phyloP scores from a whole-genome alignment of 2,113 vertebrate genomes.

The Scophthalmus maximus region DNA sequence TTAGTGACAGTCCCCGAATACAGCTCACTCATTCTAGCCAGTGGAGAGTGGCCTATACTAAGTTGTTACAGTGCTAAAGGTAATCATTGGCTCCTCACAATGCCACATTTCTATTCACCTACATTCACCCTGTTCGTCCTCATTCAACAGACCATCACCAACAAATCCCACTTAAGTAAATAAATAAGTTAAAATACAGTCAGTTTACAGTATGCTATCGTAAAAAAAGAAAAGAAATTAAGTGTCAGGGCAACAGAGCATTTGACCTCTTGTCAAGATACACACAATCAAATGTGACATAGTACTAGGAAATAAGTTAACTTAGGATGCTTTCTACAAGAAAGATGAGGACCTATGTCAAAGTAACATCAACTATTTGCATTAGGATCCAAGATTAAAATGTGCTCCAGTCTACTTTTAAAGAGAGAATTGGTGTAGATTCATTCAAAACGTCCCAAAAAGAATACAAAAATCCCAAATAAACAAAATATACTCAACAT shows the following conservation, averaged over 20 bases:
- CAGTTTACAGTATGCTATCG: conserved; percentile 44
- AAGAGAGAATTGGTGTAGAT: conserved; percentile 24
- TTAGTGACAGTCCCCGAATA: conserved; percentile 47
- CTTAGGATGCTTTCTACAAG: conserved; percentile 65
- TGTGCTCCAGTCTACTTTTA: conserved; percentile 48
- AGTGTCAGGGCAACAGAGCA: conserved; percentile 17
- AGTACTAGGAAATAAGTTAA: conserved; percentile 51
- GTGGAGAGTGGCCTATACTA: conserved; percentile 33
- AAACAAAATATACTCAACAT: conserved; percentile 63
- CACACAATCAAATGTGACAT: conserved; percentile 52
- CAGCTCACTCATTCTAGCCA: conserved; percentile 37
- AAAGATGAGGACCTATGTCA: conserved; percentile 59
- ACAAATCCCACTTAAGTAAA: conserved; percentile 51
- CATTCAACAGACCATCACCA: conserved; percentile 48
- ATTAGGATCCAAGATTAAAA: conserved; percentile 42
- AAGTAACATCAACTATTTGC: conserved; percentile 60
- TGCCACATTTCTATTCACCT: conserved; percentile 38
- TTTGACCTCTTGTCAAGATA: conserved; percentile 49
- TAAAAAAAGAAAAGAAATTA: conserved; percentile 48
- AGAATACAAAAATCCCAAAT: conserved; percentile 57
- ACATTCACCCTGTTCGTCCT: conserved; percentile 70
- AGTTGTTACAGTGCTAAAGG: conserved; percentile 37
- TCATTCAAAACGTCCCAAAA: conserved; percentile 66
- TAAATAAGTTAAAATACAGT: conserved; percentile 48
- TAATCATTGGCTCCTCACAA: conserved; percentile 38